phyloP scores from a whole-genome alignment of 2,797 vertebrate genomes.

The Clarias fuscus region DNA sequence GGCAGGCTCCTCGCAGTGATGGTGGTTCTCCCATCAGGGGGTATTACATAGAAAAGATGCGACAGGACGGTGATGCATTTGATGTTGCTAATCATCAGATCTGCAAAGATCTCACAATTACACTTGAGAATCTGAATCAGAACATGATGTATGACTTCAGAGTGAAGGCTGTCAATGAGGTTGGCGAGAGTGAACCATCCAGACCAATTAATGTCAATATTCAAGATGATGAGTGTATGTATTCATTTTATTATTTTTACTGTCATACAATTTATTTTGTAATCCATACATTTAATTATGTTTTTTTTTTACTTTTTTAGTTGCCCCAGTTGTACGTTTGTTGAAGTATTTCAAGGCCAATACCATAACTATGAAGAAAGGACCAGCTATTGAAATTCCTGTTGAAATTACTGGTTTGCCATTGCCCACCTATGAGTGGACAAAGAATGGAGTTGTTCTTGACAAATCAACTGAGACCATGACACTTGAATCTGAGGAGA shows the following conservation, averaged over 20 bases:
- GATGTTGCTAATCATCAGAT: constrained; percentile 88
- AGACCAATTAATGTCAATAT: constrained; percentile 84
- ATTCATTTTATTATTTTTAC: constrained; percentile 16
- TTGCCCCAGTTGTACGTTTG: constrained; percentile 84
- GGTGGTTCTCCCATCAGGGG: constrained; percentile 89
- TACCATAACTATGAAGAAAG: constrained; percentile 85
- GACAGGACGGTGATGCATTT: constrained; percentile 86
- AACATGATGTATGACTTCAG: constrained; percentile 92
- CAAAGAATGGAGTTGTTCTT: constrained; percentile 69
- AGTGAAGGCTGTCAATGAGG: constrained; percentile 89
- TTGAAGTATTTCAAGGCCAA: constrained; percentile 87
- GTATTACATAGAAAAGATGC: constrained; percentile 94
- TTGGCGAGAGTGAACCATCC: constrained; percentile 89
- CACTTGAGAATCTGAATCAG: constrained; percentile 89
- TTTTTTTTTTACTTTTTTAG: constrained; percentile 64
- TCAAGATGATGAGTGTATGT: constrained; percentile 91
- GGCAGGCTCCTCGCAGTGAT: constrained; percentile 87
- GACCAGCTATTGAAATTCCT: constrained; percentile 87
- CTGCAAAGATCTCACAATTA: constrained; percentile 80
- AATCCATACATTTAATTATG: background rate
- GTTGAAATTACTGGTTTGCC: constrained; percentile 92
- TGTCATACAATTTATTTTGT: background rate
- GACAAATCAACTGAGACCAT: constrained; percentile 81
- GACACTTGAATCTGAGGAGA: constrained; percentile 86
- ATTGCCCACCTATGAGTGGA: constrained; percentile 87